Percentiles rank a stretch among this genome's conserved stretches.
Conservation (phyloP, 92 coral and sea anemone genomes). For the Porites lobata region DNA sequence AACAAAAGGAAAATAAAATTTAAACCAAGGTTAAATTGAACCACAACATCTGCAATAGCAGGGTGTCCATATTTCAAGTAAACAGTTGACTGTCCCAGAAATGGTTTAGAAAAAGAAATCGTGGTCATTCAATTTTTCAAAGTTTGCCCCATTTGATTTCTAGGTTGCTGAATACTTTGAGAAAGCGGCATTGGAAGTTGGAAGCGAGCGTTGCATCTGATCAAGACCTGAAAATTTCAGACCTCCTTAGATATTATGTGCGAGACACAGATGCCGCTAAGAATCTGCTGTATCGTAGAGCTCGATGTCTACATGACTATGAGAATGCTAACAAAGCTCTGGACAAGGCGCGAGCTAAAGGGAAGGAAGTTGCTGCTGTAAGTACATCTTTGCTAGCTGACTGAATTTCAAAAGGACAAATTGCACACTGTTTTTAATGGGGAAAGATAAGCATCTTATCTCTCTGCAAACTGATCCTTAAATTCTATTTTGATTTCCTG, state of each 20-base stretch:
- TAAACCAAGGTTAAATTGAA: no score
- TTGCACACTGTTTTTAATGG: no score
- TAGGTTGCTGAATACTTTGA: slow-evolving; percentile 91
- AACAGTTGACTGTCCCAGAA: no score
- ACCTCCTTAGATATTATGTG: slow-evolving; percentile 92
- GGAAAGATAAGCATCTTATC: no score
- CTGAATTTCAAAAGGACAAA: background rate
- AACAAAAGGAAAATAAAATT: no score
- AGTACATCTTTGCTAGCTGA: slow-evolving; percentile 42
- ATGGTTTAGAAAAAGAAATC: background rate
- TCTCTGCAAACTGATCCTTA: no score
- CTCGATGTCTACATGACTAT: slow-evolving; percentile 92
- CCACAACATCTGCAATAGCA: no score
- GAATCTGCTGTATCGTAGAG: slow-evolving; percentile 91
- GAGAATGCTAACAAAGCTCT: slow-evolving; percentile 96
- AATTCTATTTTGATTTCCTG: no score
- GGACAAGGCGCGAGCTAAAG: slow-evolving; percentile 95
- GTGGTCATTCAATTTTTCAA: background rate
- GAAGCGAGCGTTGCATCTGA: slow-evolving; percentile 98
- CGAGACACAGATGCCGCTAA: slow-evolving; percentile 99
- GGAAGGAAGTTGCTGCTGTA: slow-evolving; percentile 96
- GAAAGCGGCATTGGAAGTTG: slow-evolving; percentile 95
- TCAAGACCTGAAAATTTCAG: slow-evolving; percentile 92
- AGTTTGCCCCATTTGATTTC: background rate
- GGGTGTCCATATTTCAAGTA: no score